Base-by-base conservation (phyloP, 2,888 invertebrate species). In the Odontocerum albicorne region DNA sequence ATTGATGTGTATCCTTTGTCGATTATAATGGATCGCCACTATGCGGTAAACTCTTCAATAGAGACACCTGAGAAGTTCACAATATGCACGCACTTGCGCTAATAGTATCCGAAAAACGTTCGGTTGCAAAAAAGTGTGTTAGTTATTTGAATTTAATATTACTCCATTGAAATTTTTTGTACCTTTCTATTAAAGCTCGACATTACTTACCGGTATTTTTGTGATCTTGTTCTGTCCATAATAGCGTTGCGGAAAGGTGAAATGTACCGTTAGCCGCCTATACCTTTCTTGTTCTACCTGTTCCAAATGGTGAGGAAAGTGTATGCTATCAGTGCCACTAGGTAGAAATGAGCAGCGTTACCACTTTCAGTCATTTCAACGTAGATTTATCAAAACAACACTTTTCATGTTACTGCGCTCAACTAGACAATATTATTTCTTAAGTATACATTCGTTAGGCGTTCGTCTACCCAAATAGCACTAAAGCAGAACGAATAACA, bases 231-330 rank as follows among this genome's bases (percentile, higher is more conserved):
- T 35, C 12, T 19, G 46, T 13, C 46, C 21, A 44, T 32, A 32
- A 35, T 46, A 21, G 35, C 21, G 20, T 39, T 42, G 50, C 42
- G 42, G 50, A 32, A 50, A 50, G 42, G 43, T 32, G 21, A 42
- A 42, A 13, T 17, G 43, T 43, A 42, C 50, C 50, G 50, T 50
- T 50, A 50, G 20, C 33, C 33, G 32, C 35, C 19, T 39, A 32
- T 50, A 50, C 50, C 50, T 42, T 33, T 50, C 50, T 50, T 43
- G 42, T 32, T 35, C 32, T 32, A 32, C 22, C 49, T 16, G 35
- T 17, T 19, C 13, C 7, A 35, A 40, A 21, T 12, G 20, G 12
- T 4, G 21, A 40, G 40, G 40, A 40, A 40, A 40, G 40, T 21
- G 40, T 12, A 21, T 20, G 21, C 21, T 20, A 40, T 7, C 27